Conservation (phyloP, 2,888 invertebrate species). For the Heliconius charithonia region DNA sequence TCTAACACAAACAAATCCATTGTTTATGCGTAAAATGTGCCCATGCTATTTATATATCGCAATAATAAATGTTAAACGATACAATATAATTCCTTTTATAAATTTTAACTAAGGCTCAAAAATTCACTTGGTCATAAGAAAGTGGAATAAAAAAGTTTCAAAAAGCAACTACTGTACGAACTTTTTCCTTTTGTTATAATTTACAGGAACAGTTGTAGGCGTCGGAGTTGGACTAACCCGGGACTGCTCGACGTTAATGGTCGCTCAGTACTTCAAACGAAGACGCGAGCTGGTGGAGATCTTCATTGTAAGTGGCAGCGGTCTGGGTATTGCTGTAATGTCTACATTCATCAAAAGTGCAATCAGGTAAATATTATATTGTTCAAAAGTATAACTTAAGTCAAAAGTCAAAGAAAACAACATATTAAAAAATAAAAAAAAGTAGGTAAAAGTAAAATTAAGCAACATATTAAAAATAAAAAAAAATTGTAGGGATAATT, state of each 20-base stretch:
- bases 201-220: slow-evolving; percentile 86
- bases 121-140: not conserved
- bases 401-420: no score
- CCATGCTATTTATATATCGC: not conserved
- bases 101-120: not conserved
- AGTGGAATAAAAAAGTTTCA: not conserved
- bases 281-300: slow-evolving; percentile 94
- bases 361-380: slow-evolving; percentile 84
- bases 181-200: slow-evolving; percentile 28
- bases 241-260: slow-evolving; percentile 94
- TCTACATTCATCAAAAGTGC: slow-evolving; percentile 91
- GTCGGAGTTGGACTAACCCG: slow-evolving; percentile 93
- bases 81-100: not conserved
- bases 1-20: slow-evolving; percentile 4
- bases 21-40: slow-evolving; percentile 1
- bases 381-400: no score
- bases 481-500: not conserved
- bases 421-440: no score
- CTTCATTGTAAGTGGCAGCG: slow-evolving; percentile 93
- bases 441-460: no score
- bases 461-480: no score
- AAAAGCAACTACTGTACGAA: not conserved
- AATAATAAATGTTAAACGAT: not conserved
- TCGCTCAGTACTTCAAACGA: slow-evolving; percentile 94
- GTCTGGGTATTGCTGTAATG: slow-evolving; percentile 92